phyloP scores from a whole-genome alignment of 1,140 invertebrate species.

The Zaprionus camerounensis region DNA sequence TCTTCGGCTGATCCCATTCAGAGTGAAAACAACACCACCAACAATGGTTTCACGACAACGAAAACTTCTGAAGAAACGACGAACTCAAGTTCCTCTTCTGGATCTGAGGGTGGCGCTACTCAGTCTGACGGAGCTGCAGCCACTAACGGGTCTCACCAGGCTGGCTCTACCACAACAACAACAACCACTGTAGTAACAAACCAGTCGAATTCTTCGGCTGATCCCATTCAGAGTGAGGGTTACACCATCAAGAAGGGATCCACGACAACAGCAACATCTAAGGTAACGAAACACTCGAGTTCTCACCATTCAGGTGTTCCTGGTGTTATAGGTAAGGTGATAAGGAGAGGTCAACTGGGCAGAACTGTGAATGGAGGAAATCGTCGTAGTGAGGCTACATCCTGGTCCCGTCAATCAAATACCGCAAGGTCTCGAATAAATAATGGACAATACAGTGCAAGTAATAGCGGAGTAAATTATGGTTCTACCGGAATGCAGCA shows the following conservation, averaged over 20 bases:
- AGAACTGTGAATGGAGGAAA: not conserved
- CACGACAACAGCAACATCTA: constrained; percentile 5
- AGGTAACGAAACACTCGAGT: not conserved
- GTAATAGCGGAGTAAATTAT: constrained; percentile 18
- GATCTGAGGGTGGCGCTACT: not conserved
- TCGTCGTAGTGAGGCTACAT: not conserved
- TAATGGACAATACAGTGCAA: not conserved
- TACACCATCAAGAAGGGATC: constrained; percentile 6
- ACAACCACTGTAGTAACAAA: not conserved
- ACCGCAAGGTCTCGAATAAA: not conserved
- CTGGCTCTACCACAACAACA: constrained; percentile 12
- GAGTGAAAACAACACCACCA: not conserved
- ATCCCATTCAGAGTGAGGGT: constrained; percentile 2
- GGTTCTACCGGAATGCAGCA: constrained; percentile 6
- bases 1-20: not conserved
- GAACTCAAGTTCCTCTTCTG: not conserved
- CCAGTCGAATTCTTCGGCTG: not conserved
- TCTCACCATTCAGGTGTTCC: constrained; percentile 10
- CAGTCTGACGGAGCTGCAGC: not conserved
- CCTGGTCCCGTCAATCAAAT: not conserved
- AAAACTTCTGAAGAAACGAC: not conserved
- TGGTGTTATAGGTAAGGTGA: constrained; percentile 33
- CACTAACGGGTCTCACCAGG: too few relatives aligned
- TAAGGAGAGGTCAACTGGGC: constrained; percentile 12
- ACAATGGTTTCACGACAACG: not conserved